Conservation (phyloP, 2,113 vertebrate genomes). For the Megaceryle maxima region DNA sequence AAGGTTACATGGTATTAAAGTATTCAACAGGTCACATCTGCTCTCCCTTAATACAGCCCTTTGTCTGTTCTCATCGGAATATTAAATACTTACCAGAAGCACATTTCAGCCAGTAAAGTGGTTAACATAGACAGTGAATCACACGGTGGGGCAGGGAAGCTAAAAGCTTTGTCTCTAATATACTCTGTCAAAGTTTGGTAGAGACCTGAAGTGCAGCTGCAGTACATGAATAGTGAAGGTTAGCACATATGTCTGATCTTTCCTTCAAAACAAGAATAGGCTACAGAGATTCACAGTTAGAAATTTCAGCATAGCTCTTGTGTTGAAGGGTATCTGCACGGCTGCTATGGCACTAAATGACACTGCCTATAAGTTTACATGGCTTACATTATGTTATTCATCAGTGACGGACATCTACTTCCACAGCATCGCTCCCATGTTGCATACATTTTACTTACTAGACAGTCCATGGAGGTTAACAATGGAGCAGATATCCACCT, state of each 20-base stretch:
- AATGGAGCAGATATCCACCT: too few relatives aligned
- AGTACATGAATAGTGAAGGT: neutral
- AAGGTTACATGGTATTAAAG: neutral
- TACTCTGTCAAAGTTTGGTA: neutral
- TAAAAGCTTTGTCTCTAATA: neutral
- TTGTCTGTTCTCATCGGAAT: neutral
- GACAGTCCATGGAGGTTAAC: neutral
- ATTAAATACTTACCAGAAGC: neutral
- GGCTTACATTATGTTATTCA: neutral
- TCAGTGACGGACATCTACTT: neutral
- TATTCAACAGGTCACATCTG: neutral
- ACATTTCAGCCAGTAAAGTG: neutral
- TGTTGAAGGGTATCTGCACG: neutral
- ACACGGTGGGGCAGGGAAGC: rapidly evolving
- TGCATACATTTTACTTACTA: neutral
- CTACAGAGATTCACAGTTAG: neutral
- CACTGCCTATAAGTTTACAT: neutral
- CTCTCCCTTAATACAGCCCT: neutral
- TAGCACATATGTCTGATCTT: neutral
- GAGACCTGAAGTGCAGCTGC: neutral
- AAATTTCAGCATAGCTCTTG: neutral
- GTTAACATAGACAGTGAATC: neutral
- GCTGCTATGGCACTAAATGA: neutral
- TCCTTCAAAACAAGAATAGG: neutral
- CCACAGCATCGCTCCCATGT: neutral